A percentile compares a stretch with the other conserved stretches of the same genome.
phyloP scores from a whole-genome alignment of 2,113 vertebrate genomes.

The Scalopus aquaticus region DNA sequence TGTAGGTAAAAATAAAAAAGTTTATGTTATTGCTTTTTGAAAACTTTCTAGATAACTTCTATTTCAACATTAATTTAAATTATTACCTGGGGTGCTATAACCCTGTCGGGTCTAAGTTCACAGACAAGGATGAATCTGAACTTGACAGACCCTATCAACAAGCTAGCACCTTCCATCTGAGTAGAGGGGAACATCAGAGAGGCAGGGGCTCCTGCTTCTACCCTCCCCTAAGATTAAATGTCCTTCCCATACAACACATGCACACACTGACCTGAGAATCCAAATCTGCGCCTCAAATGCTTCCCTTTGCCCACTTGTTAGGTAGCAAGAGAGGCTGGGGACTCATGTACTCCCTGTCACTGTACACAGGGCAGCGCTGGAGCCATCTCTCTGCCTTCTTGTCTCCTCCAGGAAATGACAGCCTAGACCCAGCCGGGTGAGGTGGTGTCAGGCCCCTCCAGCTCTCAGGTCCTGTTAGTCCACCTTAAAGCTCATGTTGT shows the following conservation, averaged over 20 bases:
- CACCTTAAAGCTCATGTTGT: fast-evolving
- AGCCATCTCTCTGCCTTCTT: neutral
- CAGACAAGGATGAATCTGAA: neutral
- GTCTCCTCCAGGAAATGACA: neutral
- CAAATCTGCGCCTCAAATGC: neutral
- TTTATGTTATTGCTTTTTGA: neutral
- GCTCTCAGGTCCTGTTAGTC: neutral
- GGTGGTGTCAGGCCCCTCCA: neutral
- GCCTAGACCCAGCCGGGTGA: neutral
- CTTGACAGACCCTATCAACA: neutral
- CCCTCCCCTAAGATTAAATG: neutral
- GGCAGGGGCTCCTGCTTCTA: neutral
- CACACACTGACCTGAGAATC: neutral
- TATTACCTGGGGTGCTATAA: neutral
- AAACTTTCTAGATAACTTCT: neutral
- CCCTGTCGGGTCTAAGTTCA: neutral
- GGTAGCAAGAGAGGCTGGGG: neutral
- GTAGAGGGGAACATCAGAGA: fast-evolving
- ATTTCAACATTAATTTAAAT: neutral
- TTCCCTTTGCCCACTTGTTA: neutral
- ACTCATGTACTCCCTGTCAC: neutral
- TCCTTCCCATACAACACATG: neutral
- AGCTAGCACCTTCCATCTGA: neutral
- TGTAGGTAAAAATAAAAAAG: neutral
- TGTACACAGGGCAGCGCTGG: neutral